Evolutionary conservation across 2,888 invertebrate genomes (phyloP), one percentile per base, ranked within the genome.

Genomic region (Sphaeridia pumilis): DNA sequence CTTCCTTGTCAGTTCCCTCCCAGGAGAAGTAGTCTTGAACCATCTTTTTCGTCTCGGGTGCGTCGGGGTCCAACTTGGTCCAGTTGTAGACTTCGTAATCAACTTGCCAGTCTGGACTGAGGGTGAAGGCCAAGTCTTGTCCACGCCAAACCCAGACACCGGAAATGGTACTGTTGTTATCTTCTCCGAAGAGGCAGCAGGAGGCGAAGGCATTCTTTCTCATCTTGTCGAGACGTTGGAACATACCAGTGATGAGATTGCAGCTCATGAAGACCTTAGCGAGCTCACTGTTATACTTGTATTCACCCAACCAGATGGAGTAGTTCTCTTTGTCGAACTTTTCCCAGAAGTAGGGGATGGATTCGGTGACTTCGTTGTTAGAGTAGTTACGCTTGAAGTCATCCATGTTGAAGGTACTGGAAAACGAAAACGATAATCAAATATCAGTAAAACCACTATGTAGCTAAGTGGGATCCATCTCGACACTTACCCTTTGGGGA

Each of bases 101-200:
- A 48, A 94, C 80, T 75, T 89, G 86, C 89, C 94, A 94, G 73
- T 97, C 94, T 28, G 87, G 83, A 58, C 81, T 81, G 61, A 92
- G 76, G 78, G 87, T 72, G 69, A 98, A 98, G 65, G 85, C 95
- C 52, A 98, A 80, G 22, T 89, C 85, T 49, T 88, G 89, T 20
- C 97, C 97, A 70, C 87, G 83, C 97, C 97, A 99, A 65, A 95
- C 81, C 97, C 97, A 99, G 68, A 98, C 76, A 58, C 95, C 98
- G 41, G 90, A 89, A 72, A 98, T 97, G 67, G 82, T 78, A 70
- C 85, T 90, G 74, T 93, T 78, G 72, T 89, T 84, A 74, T 95
- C 90, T 48, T 78, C 77, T 25, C 98, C 97, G 72, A 95, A 97
- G 57, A 98, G 78, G 69, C 88, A 86, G 65, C 88, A 82, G 12